Base-by-base conservation (phyloP, 2,113 vertebrate genomes). In the Triplophysa dalaica region DNA sequence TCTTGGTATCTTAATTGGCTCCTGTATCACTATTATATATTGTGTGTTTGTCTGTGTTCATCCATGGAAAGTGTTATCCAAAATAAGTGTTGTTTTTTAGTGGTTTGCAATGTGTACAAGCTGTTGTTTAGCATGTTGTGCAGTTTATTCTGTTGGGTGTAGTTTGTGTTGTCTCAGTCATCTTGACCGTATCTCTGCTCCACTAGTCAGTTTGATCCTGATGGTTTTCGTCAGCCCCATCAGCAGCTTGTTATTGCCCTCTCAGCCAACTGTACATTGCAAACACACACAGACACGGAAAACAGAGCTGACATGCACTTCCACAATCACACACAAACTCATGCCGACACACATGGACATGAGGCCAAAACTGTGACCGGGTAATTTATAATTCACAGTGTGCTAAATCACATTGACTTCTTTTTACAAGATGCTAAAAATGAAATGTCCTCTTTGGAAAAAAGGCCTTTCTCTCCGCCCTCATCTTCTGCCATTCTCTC, bases 151-250 rank as follows among this genome's bases (percentile, higher is more conserved):
- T 54, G 26, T 16, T 21, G 17, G 22, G 61, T 33, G 45, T 52
- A 52, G 74, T 65, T 64, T 65, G 62, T 77, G 75, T 77, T 52
- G 43, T 33, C 43, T 33, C 61, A 12, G 24, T 77, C 45, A 43
- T 45, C 8, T 64, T 19, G 75, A 26, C 75, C 29, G 24, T 38
- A 77, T 77, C 75, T 66, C 62, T 77, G 75, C 61, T 65, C 45
- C 75, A 77, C 61, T 77, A 54, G 75, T 66, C 61, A 77, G 75
- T 66, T 77, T 77, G 75, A 77, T 77, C 75, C 75, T 77, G 62
- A 77, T 77, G 61, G 24, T 65, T 77, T 77, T 45, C 61, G 75
- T 77, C 75, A 77, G 43, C 62, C 45, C 61, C 75, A 77, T 77
- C 75, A 77, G 75, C 75, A 77, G 75, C 61, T 45, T 66, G 75